Conservation (phyloP, 2,113 vertebrate species). For the Archocentrus centrarchus region DNA sequence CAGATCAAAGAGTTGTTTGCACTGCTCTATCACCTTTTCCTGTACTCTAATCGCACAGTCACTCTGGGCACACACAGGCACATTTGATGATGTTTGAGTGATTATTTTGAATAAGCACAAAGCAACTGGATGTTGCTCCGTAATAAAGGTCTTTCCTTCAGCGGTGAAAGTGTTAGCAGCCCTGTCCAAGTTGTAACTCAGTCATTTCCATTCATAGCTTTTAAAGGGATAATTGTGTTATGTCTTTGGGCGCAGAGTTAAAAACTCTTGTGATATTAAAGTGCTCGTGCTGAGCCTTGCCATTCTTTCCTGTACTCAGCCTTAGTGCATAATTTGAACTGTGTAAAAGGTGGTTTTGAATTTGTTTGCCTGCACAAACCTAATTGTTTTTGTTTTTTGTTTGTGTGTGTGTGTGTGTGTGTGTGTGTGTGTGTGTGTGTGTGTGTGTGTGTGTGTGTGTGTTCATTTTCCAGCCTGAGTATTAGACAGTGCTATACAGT, state of each 20-base stretch:
- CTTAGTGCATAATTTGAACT: conserved; percentile 34
- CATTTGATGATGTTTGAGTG: conserved; percentile 35
- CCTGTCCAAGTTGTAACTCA: conserved; percentile 4
- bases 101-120: conserved; percentile 54
- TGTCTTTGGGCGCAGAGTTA: conserved; percentile 49
- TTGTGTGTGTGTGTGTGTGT: background rate
- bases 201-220: conserved; percentile 55
- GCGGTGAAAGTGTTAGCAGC: conserved; percentile 45
- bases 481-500: background rate
- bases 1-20: conserved; percentile 72
- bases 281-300: conserved; percentile 49
- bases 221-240: conserved; percentile 36
- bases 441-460: background rate
- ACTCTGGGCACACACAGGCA: conserved; percentile 1
- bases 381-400: background rate
- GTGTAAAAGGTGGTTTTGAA: conserved; percentile 3
- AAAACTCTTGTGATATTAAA: conserved; percentile 28
- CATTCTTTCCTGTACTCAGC: conserved; percentile 47
- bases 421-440: too few species aligned
- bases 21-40: conserved; percentile 47
- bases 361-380: conserved; percentile 42
- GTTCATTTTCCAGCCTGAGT: background rate
- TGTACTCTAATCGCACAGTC: background rate
- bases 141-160: conserved; percentile 24
- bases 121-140: conserved; percentile 25